phyloP scores from a whole-genome alignment of 2,888 invertebrate genomes.

The Crematogaster levior region DNA sequence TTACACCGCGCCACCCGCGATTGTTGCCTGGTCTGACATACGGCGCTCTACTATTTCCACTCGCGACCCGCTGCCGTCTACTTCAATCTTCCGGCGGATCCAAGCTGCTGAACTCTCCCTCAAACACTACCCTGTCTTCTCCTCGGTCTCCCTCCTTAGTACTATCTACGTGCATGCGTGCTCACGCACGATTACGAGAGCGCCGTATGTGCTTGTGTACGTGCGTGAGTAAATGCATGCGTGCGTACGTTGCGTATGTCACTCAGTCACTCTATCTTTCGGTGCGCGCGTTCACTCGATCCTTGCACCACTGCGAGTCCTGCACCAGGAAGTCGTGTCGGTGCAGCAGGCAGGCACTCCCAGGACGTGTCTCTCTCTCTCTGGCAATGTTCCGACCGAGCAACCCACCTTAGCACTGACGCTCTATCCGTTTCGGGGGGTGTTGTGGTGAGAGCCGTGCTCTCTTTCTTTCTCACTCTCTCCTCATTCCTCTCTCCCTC shows the following conservation, averaged over 20 bases:
- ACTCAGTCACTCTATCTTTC: slow-evolving; percentile 51
- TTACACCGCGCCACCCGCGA: slow-evolving; percentile 36
- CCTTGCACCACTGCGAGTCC: slow-evolving; percentile 69
- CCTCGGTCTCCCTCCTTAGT: slow-evolving; percentile 42
- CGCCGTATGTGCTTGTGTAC: slow-evolving; percentile 37
- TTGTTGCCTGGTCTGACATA: slow-evolving; percentile 32
- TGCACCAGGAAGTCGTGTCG: slow-evolving; percentile 73
- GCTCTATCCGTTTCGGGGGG: slow-evolving; percentile 82
- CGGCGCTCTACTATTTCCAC: slow-evolving; percentile 38
- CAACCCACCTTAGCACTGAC: slow-evolving; percentile 84
- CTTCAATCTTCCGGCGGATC: slow-evolving; percentile 3
- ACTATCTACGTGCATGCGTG: slow-evolving; percentile 44
- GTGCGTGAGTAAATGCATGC: slow-evolving; percentile 48
- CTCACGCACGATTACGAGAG: slow-evolving; percentile 45
- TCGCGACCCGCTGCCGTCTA: slow-evolving; percentile 22
- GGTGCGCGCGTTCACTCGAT: slow-evolving; percentile 65
- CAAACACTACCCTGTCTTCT: neutral
- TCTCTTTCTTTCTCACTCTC: slow-evolving; percentile 63
- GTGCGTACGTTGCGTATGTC: slow-evolving; percentile 57
- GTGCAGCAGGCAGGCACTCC: slow-evolving; percentile 80
- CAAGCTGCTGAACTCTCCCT: slow-evolving; percentile 34
- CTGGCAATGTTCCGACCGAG: slow-evolving; percentile 83
- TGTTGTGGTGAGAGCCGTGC: slow-evolving; percentile 82
- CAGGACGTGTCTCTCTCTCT: slow-evolving; percentile 82
- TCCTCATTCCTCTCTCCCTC: slow-evolving; percentile 55